phyloP scores from a whole-genome alignment of 2,888 invertebrate species.

The Microchrysa polita region DNA sequence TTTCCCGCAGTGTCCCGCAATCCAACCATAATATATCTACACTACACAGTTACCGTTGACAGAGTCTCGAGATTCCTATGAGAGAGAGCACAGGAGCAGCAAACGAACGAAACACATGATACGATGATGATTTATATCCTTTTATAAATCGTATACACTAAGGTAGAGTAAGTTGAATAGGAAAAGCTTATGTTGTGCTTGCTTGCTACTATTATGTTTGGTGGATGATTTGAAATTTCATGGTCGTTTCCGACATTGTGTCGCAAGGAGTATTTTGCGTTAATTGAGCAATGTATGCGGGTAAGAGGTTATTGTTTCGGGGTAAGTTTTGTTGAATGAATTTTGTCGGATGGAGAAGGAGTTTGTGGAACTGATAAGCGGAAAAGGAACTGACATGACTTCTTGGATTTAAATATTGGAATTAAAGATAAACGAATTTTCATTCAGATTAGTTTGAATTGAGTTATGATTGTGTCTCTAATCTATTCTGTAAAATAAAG shows the following conservation, averaged over 20 bases:
- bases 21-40: too few species aligned
- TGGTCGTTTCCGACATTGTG: not conserved
- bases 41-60: not conserved
- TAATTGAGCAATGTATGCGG: not conserved
- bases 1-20: not conserved
- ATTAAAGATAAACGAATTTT: conserved; percentile 21
- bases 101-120: not conserved
- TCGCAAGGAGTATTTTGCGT: not conserved
- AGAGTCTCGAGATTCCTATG: too few species aligned
- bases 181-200: too few species aligned
- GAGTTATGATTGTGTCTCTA: conserved; percentile 24
- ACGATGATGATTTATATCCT: conserved; percentile 37
- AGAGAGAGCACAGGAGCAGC: too few species aligned
- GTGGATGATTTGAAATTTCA: not conserved
- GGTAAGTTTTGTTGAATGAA: too few species aligned
- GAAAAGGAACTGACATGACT: not conserved
- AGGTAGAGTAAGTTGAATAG: not conserved
- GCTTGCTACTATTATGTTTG: not conserved
- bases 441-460: conserved; percentile 35
- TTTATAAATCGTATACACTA: conserved; percentile 23
- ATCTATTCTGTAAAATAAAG: conserved; percentile 19
- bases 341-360: not conserved
- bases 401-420: conserved; percentile 23
- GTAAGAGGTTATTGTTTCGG: not conserved
- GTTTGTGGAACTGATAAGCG: not conserved